These are phyloP conservation scores for Drosophila leontia DNA, from an alignment of 1,140 invertebrate genomes.

Conservation along the genomic window DNA sequence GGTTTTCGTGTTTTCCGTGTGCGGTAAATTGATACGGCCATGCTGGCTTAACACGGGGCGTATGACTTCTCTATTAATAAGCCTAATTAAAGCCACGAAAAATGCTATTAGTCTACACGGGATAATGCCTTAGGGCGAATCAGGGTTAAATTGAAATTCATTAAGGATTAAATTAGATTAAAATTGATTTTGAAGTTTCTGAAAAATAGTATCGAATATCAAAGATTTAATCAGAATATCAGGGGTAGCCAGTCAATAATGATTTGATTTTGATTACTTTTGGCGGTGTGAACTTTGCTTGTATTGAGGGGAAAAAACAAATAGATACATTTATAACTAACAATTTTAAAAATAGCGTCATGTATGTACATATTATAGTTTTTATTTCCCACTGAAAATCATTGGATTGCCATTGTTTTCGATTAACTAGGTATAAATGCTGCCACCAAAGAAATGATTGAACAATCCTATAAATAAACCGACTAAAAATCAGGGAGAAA, in stretches of 20 bases:
- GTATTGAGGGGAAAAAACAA: neutral
- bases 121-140: neutral
- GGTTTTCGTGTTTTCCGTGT: conserved; percentile 44
- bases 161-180: conserved; percentile 32
- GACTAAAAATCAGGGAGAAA: conserved; percentile 11
- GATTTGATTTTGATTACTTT: neutral
- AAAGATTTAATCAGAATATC: conserved; percentile 7
- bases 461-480: conserved; percentile 27
- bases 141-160: conserved; percentile 34
- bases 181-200: conserved; percentile 10
- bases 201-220: conserved; percentile 12
- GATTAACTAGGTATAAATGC: conserved; percentile 16
- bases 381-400: neutral
- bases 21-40: conserved; percentile 69
- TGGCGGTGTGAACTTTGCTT: too few species aligned
- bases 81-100: conserved; percentile 45
- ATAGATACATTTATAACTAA: neutral
- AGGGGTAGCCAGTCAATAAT: too few species aligned
- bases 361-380: too few species aligned
- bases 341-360: neutral
- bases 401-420: conserved; percentile 16
- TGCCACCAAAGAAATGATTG: conserved; percentile 21
- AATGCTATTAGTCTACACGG: conserved; percentile 16
- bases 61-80: conserved; percentile 63
- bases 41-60: conserved; percentile 44